phyloP scores from a whole-genome alignment of 64 coral and sea anemone species.

The Cladopsammia gracilis region DNA sequence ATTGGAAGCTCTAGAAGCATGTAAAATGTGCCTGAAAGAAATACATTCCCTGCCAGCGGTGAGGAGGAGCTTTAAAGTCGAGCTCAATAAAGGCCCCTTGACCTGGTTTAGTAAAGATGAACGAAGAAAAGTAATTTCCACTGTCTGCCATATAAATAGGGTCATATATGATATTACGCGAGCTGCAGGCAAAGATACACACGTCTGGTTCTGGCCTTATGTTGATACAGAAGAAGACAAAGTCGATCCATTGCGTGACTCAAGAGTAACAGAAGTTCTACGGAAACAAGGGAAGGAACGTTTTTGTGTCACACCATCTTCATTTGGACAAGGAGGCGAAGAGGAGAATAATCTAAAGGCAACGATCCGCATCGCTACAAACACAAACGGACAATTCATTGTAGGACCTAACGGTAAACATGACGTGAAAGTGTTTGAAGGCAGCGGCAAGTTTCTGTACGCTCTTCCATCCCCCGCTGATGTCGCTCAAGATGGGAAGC shows the following conservation, averaged over 20 bases:
- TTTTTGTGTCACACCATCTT: too few species aligned
- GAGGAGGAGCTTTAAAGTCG: conserved; percentile 23
- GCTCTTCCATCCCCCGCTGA: too few species aligned
- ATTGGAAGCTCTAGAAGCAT: neutral
- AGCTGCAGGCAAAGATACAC: neutral
- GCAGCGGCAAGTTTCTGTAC: too few species aligned
- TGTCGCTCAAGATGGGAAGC: neutral
- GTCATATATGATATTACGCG: conserved; percentile 19
- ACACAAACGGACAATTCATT: too few species aligned
- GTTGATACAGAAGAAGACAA: neutral
- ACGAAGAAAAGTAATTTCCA: conserved; percentile 20
- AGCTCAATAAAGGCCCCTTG: conserved; percentile 45
- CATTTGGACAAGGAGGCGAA: too few species aligned
- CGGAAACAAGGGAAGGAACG: neutral
- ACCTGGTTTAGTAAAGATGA: conserved; percentile 56
- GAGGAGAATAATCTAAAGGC: too few species aligned
- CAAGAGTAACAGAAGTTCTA: neutral
- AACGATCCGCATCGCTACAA: too few species aligned
- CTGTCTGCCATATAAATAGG: conserved; percentile 52
- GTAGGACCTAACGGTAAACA: neutral
- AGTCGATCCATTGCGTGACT: neutral
- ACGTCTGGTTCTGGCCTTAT: conserved; percentile 19
- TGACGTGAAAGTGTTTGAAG: too few species aligned
- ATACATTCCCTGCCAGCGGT: conserved; percentile 34
- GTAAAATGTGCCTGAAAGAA: conserved; percentile 42